Conservation (phyloP, 1,140 invertebrate species). For the Frieseomelitta varia region DNA sequence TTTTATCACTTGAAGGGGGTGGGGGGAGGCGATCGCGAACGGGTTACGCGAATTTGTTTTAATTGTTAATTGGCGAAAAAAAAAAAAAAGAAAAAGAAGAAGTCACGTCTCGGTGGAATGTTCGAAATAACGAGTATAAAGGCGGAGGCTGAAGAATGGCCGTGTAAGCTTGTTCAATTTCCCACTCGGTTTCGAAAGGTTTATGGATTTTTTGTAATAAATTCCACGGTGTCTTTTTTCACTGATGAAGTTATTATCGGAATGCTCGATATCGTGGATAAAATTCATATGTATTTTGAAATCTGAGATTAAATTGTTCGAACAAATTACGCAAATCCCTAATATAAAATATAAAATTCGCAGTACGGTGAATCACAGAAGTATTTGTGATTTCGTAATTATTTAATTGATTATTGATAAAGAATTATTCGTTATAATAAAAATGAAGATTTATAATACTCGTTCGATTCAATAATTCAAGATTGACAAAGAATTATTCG, state of each 20-base stretch:
- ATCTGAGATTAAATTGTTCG: not conserved
- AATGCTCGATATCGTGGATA: not conserved
- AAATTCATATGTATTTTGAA: not conserved
- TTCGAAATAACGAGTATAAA: not conserved
- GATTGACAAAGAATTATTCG: too few relatives aligned
- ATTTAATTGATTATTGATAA: too few relatives aligned
- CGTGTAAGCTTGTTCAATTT: not conserved
- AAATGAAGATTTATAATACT: too few relatives aligned
- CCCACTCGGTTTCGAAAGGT: not conserved
- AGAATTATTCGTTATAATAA: too few relatives aligned
- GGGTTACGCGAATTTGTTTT: conserved; percentile 12
- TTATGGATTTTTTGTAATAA: not conserved
- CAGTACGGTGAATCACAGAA: not conserved
- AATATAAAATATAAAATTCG: not conserved
- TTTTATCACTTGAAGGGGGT: not conserved
- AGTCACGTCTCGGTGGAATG: not conserved
- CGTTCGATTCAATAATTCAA: too few relatives aligned
- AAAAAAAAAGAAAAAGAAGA: too few relatives aligned
- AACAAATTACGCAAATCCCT: too few relatives aligned
- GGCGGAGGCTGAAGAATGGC: not conserved
- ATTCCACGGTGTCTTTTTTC: not conserved
- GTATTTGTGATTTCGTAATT: too few relatives aligned
- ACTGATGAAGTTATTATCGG: not conserved
- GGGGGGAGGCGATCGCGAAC: not conserved
- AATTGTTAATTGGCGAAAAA: conserved; percentile 1